Evolutionary conservation across 2,797 vertebrate species (phyloP).

Genomic region (Ambastaia sidthimunki): DNA sequence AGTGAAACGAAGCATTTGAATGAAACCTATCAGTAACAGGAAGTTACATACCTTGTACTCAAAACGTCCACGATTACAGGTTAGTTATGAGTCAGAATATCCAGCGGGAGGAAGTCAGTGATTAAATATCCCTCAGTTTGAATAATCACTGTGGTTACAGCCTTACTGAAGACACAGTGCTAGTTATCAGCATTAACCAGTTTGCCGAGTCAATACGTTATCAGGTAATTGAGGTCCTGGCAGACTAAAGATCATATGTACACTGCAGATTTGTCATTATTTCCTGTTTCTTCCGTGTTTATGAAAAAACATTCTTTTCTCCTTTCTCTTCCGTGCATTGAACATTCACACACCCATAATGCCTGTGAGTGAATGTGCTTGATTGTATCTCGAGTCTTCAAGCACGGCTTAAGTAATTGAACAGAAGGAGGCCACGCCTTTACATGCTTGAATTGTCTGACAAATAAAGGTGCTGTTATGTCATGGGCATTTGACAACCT

Average conservation of each 20-base stretch:
- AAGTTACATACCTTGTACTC: slow-evolving; percentile 36
- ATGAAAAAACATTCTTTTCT: neutral
- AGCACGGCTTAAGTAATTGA: neutral
- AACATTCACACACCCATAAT: slow-evolving; percentile 21
- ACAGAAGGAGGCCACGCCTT: slow-evolving; percentile 32
- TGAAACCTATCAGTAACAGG: neutral
- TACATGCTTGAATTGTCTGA: slow-evolving; percentile 24
- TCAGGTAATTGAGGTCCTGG: slow-evolving; percentile 1
- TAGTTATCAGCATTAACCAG: slow-evolving; percentile 26
- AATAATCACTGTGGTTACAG: slow-evolving; percentile 19
- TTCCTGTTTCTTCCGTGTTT: neutral
- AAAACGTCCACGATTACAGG: slow-evolving; percentile 8
- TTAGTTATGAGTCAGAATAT: slow-evolving; percentile 44
- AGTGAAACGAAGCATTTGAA: neutral
- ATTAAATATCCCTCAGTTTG: neutral
- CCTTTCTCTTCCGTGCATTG: neutral
- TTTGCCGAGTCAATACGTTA: slow-evolving; percentile 13
- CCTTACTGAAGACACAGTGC: slow-evolving; percentile 15
- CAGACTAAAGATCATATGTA: neutral
- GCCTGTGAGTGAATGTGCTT: slow-evolving; percentile 5
- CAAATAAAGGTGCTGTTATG: slow-evolving; percentile 26
- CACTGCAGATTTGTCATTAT: neutral
- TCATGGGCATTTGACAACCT: neutral
- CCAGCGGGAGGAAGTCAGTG: slow-evolving; percentile 31
- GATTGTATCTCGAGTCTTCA: slow-evolving; percentile 29